A percentile compares a stretch with the other conserved stretches of the same genome.
Evolutionary conservation across 2,113 vertebrate genomes (phyloP).

Genomic region (Rhodinocichla rosea): DNA sequence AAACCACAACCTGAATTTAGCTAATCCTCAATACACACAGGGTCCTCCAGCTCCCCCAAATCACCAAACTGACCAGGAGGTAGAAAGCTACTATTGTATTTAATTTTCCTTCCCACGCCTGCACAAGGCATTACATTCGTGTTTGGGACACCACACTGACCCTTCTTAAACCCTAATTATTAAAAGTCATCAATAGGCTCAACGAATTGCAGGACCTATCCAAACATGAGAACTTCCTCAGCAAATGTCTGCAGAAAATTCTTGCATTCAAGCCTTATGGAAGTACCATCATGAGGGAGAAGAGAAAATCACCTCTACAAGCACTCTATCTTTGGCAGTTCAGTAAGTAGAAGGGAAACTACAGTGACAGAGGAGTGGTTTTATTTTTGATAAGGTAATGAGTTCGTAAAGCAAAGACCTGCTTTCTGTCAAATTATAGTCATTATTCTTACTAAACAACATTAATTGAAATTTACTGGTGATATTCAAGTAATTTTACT

Average conservation of each 20-base stretch:
- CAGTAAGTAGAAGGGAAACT: neutral
- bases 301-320: neutral
- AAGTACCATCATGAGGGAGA: neutral
- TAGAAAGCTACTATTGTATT: neutral
- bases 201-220: neutral
- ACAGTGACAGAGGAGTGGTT: neutral
- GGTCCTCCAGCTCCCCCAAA: neutral
- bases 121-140: neutral
- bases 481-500: neutral
- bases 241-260: neutral
- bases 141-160: neutral
- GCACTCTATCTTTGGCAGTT: neutral
- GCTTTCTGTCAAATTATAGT: neutral
- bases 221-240: neutral
- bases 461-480: neutral
- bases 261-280: neutral
- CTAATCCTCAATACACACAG: neutral
- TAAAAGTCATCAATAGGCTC: neutral
- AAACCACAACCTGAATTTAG: neutral
- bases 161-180: neutral
- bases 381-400: neutral
- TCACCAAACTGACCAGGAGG: neutral
- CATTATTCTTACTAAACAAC: neutral
- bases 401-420: neutral
- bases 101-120: neutral